A percentile compares a stretch with the other conserved stretches of the same genome.
phyloP scores from a whole-genome alignment of 2,113 vertebrate genomes.

The Daphoenositta chrysoptera region DNA sequence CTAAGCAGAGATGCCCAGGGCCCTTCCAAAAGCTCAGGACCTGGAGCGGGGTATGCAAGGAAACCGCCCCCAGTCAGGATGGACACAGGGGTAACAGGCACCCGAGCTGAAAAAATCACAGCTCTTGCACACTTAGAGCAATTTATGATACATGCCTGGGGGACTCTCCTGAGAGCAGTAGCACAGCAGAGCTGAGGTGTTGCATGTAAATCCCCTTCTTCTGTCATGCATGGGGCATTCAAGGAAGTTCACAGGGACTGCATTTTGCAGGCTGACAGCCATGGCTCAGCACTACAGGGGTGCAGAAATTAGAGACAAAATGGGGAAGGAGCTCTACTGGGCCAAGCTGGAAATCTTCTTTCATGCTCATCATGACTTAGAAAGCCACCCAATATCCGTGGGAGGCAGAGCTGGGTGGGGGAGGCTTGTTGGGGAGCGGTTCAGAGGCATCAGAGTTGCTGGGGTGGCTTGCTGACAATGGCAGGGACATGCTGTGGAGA shows the following conservation, averaged over 20 bases:
- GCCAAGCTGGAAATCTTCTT: background rate
- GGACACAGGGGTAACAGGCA: background rate
- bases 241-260: background rate
- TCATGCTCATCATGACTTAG: background rate
- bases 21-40: background rate
- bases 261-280: background rate
- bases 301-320: background rate
- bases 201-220: background rate
- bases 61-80: background rate
- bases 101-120: rapidly evolving
- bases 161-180: background rate
- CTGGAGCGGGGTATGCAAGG: background rate
- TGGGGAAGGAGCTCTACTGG: background rate
- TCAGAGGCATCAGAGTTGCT: background rate
- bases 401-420: background rate
- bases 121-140: background rate
- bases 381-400: background rate
- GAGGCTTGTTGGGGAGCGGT: background rate
- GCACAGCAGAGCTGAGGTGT: background rate
- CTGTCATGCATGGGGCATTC: rapidly evolving
- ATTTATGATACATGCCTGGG: background rate
- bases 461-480: background rate
- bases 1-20: background rate
- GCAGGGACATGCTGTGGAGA: background rate
- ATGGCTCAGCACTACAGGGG: background rate